phyloP scores from a whole-genome alignment of 2,888 invertebrate genomes.

The Thera britannica region DNA sequence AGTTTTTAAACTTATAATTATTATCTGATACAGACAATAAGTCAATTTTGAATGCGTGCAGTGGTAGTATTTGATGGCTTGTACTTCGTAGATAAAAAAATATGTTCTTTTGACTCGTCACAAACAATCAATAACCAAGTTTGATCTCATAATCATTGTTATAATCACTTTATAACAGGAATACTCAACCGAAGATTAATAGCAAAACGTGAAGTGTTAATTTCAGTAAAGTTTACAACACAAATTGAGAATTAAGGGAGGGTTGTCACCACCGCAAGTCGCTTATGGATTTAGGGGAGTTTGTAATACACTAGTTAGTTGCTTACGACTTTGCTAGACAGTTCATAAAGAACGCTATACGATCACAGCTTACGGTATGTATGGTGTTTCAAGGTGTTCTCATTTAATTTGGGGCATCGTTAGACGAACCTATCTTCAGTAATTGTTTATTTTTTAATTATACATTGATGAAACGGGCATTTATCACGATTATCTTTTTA shows the following conservation, averaged over 20 bases:
- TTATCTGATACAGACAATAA: too few relatives aligned
- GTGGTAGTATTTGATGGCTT: too few relatives aligned
- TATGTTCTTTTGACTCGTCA: not conserved
- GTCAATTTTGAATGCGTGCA: too few relatives aligned
- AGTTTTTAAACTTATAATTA: too few relatives aligned
- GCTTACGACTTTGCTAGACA: constrained; percentile 41
- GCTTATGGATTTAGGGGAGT: constrained; percentile 44
- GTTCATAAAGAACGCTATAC: constrained; percentile 28
- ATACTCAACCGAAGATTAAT: constrained; percentile 32
- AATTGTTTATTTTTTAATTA: too few relatives aligned
- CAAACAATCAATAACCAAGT: not conserved
- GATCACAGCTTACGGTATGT: not conserved
- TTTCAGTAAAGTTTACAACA: constrained; percentile 48
- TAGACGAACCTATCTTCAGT: too few relatives aligned
- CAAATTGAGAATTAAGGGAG: constrained; percentile 49
- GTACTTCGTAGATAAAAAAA: too few relatives aligned
- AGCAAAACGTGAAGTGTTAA: constrained; percentile 45
- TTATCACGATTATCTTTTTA: too few relatives aligned
- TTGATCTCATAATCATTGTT: not conserved
- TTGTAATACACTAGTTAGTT: constrained; percentile 41
- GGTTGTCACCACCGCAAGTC: constrained; percentile 40
- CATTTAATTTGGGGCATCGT: too few relatives aligned
- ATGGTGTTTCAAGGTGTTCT: too few relatives aligned
- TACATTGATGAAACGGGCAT: too few relatives aligned
- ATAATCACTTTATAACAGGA: not conserved